These are phyloP conservation scores for Miniopterus natalensis DNA, from an alignment of 2,113 vertebrate species.

Conservation along the genomic window DNA sequence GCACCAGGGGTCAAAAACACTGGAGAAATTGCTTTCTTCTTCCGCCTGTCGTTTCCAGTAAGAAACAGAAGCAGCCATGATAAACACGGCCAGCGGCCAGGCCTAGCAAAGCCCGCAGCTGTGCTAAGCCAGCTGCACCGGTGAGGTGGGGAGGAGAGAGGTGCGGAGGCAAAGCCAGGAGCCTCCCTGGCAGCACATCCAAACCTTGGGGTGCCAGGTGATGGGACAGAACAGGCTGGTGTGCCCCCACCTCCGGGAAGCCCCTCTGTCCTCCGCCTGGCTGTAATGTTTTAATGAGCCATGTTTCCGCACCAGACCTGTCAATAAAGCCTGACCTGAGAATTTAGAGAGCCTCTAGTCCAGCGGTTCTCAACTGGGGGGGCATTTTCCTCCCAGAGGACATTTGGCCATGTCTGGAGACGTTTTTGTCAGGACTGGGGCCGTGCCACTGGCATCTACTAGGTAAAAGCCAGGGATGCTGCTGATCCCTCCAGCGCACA, in stretches of 20 bases:
- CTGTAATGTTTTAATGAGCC: neutral
- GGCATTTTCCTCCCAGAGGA: neutral
- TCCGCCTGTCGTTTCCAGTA: neutral
- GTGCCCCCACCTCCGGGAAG: neutral
- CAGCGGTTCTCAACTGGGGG: neutral
- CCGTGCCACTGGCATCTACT: neutral
- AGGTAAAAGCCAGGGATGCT: neutral
- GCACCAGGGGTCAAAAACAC: conserved; percentile 56
- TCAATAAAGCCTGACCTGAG: neutral
- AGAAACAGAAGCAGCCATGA: conserved; percentile 44
- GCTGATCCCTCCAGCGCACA: neutral
- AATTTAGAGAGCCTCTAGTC: neutral
- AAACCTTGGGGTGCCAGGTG: neutral
- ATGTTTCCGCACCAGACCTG: neutral
- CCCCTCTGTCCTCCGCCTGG: neutral
- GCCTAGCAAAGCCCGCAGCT: neutral
- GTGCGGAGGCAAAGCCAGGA: neutral
- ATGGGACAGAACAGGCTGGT: neutral
- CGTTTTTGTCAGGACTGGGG: neutral
- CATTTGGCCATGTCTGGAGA: neutral
- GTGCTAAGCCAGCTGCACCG: neutral
- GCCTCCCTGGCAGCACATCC: neutral
- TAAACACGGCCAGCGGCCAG: neutral
- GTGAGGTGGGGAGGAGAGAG: neutral
- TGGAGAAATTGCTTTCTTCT: conserved; percentile 69